Percentiles rank a stretch among this genome's conserved stretches.
These are phyloP conservation scores for Todus mexicanus DNA, from an alignment of 2,797 vertebrate genomes.

Conservation along the genomic window DNA sequence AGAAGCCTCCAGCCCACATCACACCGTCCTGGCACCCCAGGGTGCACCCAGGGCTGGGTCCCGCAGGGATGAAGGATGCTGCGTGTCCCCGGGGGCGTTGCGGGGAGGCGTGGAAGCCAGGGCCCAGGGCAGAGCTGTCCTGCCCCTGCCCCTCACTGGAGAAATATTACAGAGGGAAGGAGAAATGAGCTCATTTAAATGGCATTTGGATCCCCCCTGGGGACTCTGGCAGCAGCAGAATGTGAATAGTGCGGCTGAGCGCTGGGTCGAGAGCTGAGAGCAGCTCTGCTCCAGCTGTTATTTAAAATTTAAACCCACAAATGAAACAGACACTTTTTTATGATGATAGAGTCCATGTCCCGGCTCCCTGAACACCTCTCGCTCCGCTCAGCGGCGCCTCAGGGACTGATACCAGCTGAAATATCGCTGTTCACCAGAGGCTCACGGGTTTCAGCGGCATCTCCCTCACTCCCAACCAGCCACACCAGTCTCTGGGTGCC, in stretches of 20 bases:
- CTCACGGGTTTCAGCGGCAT: not conserved
- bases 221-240: not conserved
- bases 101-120: accelerated
- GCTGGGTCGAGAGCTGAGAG: not conserved
- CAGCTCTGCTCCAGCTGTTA: not conserved
- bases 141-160: not conserved
- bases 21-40: accelerated
- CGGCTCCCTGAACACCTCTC: not conserved
- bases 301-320: constrained; percentile 40
- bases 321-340: constrained; percentile 9
- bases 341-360: not conserved
- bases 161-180: not conserved
- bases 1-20: accelerated
- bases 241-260: not conserved
- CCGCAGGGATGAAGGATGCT: not conserved
- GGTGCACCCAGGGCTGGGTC: too few relatives aligned
- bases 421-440: not conserved
- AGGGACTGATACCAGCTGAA: not conserved
- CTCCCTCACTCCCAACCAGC: not conserved
- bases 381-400: accelerated
- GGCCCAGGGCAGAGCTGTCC: not conserved
- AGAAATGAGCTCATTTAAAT: not conserved
- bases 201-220: not conserved
- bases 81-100: accelerated
- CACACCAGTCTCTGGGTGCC: accelerated